Percentiles rank a stretch among this genome's conserved stretches.
These are phyloP conservation scores for Parnassius glacialis DNA, from an alignment of 2,888 invertebrate genomes.

Conservation along the genomic window DNA sequence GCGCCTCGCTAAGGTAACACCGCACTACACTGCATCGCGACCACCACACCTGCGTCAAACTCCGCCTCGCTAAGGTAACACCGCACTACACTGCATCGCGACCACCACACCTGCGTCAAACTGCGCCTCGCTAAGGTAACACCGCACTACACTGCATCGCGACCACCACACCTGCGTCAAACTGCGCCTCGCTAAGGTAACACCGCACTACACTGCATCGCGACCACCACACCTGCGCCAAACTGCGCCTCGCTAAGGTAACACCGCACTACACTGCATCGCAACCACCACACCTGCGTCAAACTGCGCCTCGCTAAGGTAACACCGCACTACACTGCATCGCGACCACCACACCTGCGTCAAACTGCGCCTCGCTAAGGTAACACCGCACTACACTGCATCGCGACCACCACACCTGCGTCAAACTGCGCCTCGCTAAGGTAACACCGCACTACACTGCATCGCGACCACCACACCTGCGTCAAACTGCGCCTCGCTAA, in stretches of 20 bases:
- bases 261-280: too few relatives aligned
- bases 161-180: background rate
- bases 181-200: too few relatives aligned
- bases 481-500: slow-evolving; percentile 56
- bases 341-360: too few relatives aligned
- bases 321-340: too few relatives aligned
- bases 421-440: slow-evolving; percentile 71
- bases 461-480: slow-evolving; percentile 82
- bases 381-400: too few relatives aligned
- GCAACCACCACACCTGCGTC: slow-evolving; percentile 75
- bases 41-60: too few relatives aligned
- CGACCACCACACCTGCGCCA: slow-evolving; percentile 87
- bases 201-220: too few relatives aligned
- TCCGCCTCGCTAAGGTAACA: slow-evolving; percentile 29
- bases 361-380: too few relatives aligned
- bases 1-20: background rate
- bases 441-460: slow-evolving; percentile 87
- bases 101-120: slow-evolving; percentile 91
- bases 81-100: slow-evolving; percentile 70
- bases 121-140: slow-evolving; percentile 90
- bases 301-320: slow-evolving; percentile 86
- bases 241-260: slow-evolving; percentile 89
- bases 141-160: background rate
- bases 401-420: too few relatives aligned
- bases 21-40: too few relatives aligned